Evolutionary conservation across 2,113 vertebrate genomes (phyloP).

Genomic region (Zosterops pallidus): DNA sequence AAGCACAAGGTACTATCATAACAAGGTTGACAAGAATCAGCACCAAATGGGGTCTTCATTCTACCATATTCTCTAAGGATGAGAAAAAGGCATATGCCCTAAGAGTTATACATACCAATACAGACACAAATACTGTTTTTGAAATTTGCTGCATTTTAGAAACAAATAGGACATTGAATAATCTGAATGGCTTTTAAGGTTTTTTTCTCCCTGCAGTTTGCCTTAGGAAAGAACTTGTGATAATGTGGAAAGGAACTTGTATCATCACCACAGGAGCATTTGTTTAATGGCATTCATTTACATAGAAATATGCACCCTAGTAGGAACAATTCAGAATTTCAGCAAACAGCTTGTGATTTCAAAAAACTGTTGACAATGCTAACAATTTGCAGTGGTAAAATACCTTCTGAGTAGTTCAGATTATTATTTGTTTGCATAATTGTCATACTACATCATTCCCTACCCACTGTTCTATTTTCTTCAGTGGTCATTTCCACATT

Average conservation of each 20-base stretch:
- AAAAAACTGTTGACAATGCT: constrained; percentile 47
- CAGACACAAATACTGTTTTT: background rate
- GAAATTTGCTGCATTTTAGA: background rate
- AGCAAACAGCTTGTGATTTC: constrained; percentile 58
- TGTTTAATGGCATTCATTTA: constrained; percentile 63
- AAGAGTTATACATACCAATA: background rate
- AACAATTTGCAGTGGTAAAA: background rate
- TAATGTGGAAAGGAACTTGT: constrained; percentile 40
- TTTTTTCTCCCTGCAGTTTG: constrained; percentile 9
- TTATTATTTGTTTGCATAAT: constrained; percentile 36
- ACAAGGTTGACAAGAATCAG: background rate
- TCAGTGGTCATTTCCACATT: constrained; percentile 11
- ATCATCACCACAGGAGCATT: constrained; percentile 30
- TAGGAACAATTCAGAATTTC: constrained; percentile 44
- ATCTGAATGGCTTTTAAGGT: background rate
- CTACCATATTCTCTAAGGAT: background rate
- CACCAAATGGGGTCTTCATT: background rate
- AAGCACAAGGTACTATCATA: background rate
- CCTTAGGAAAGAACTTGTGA: constrained; percentile 43
- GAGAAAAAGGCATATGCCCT: background rate
- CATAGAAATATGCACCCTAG: constrained; percentile 55
- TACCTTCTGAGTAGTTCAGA: background rate
- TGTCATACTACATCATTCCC: background rate
- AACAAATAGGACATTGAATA: constrained; percentile 53
- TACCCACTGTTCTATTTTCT: background rate